Evolutionary conservation across 2,888 invertebrate genomes (phyloP), one percentile per base, ranked within the genome.

Genomic region (Lymantria dispar): DNA sequence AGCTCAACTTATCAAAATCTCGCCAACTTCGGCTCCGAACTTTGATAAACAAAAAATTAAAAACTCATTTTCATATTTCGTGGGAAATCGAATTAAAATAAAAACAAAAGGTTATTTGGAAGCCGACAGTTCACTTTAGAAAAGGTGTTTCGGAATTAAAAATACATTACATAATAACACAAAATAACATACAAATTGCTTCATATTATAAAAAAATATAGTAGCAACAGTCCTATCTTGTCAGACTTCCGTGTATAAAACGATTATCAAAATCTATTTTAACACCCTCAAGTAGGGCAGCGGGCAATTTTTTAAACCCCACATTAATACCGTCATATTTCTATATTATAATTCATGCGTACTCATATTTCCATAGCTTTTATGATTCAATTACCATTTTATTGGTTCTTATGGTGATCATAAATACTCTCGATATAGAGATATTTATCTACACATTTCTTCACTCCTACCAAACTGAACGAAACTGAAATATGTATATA

Each of bases 121-220:
- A 43, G 46, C 43, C 40, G 48, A 52, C 49, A 54, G 48, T 60
- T 61, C 64, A 60, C 54, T 61, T 62, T 60, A 56, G 48, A 61
- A 66, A 68, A 74, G 68, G 68, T 71, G 70, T 68, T 65, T 52
- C 56, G 49, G 47, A 63, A 76, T 76, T 76, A 74, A 76, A 76
- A 65, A 52, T 59, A 64, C 76, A 72, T 76, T 76, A 74, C 52
- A 59, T 65, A 60, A 60, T 57, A 61, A 61, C 54, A 60, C 57
- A 51, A 70, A 70, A 68, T 70, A 52, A 57, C 68, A 48, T 56
- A 54, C 52, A 74, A 74, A 72, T 72, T 65, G 31, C 58, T 60
- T 46, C 59, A 61, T 70, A 70, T 60, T 48, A 49, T 53, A 56
- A 55, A 62, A 62, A 72, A 75, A 67, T 73, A 76, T 68, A 49